Percentiles rank a stretch among this genome's conserved stretches.
phyloP scores from a whole-genome alignment of 2,113 vertebrate genomes.

The Synodontis membranacea region DNA sequence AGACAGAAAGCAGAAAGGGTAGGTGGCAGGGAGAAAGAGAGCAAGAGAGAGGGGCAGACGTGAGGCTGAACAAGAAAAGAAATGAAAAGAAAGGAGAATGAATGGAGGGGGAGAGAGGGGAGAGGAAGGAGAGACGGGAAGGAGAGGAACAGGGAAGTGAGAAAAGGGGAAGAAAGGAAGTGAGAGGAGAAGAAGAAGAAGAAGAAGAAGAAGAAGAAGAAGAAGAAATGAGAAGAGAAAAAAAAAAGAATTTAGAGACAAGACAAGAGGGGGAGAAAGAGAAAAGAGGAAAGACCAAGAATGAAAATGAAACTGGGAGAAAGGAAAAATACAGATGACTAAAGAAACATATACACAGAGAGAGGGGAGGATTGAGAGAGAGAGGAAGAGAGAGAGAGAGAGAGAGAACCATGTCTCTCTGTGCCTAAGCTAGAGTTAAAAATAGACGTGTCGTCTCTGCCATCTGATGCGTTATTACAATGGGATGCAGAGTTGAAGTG shows the following conservation, averaged over 20 bases:
- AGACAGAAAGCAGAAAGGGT: not conserved
- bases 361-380: not conserved
- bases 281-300: not conserved
- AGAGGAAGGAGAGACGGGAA: not conserved
- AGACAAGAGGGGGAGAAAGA: not conserved
- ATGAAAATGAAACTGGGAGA: not conserved
- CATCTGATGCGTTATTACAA: slow-evolving; percentile 55
- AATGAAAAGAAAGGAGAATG: not conserved
- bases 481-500: slow-evolving; percentile 45
- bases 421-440: slow-evolving; percentile 66
- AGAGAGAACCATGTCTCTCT: slow-evolving; percentile 53
- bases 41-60: not conserved
- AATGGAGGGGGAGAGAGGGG: not conserved
- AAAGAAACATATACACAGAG: not conserved
- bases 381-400: slow-evolving; percentile 8
- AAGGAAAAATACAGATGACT: not conserved
- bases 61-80: not conserved
- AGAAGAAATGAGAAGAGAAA: not conserved
- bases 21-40: not conserved
- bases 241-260: not conserved
- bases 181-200: not conserved
- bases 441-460: slow-evolving; percentile 65
- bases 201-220: not conserved
- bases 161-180: not conserved
- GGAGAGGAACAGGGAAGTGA: not conserved